Conservation (phyloP, 2,888 invertebrate species). For the Xestobium rufovillosum region DNA sequence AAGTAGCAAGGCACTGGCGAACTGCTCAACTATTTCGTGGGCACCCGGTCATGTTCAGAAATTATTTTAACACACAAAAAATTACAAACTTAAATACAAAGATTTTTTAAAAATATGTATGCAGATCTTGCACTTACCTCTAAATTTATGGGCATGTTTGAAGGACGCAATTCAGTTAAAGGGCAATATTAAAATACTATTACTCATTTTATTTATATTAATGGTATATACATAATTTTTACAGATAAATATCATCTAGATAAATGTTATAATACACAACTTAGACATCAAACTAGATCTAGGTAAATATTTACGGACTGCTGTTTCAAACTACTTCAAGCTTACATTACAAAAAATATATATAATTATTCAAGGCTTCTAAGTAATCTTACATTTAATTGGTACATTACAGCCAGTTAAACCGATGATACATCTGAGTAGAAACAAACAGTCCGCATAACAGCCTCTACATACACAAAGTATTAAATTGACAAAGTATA, state of each 20-base stretch:
- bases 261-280: conserved; percentile 36
- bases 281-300: conserved; percentile 32
- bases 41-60: too few relatives aligned
- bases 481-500: conserved; percentile 42
- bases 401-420: conserved; percentile 11
- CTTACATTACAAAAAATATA: conserved; percentile 25
- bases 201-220: conserved; percentile 23
- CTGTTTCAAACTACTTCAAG: conserved; percentile 11
- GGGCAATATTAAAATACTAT: neutral
- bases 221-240: conserved; percentile 35
- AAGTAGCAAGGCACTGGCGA: too few relatives aligned
- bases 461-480: conserved; percentile 40
- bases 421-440: conserved; percentile 5
- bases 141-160: too few relatives aligned
- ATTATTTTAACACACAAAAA: too few relatives aligned
- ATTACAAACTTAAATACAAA: too few relatives aligned
- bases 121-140: too few relatives aligned
- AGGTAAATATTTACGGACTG: conserved; percentile 31
- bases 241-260: conserved; percentile 36
- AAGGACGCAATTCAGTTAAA: too few relatives aligned
- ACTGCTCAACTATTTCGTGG: too few relatives aligned
- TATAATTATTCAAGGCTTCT: conserved; percentile 20
- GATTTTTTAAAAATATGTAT: too few relatives aligned
- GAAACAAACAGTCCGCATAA: conserved; percentile 34
- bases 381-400: conserved; percentile 11